Evolutionary conservation across 2,888 invertebrate genomes (phyloP), one percentile per base, ranked within the genome.

Genomic region (Octonoba sinensis): DNA sequence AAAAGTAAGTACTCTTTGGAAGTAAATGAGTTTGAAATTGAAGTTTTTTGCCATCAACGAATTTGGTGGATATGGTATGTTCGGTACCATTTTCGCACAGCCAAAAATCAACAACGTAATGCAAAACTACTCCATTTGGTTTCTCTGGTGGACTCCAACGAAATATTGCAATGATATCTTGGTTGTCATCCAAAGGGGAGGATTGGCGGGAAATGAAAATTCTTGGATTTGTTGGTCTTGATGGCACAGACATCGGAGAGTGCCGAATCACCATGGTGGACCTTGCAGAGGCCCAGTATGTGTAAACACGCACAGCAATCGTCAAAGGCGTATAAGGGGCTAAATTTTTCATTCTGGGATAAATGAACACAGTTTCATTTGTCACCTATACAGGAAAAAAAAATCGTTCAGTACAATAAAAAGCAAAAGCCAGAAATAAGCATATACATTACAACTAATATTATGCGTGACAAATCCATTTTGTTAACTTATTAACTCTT

Each of bases 161-260:
- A 85, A 94, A 92, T 85, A 92, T 91, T 0, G 93, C 93, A 11
- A 91, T 91, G 3, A 92, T 89, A 18, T 85, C 84, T 57, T 76
- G 76, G 27, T 47, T 67, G 51, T n/a, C 22, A 46, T 87, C 85
- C 8, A 86, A 85, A 57, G 86, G 85, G 66, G 86, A 85, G 66
- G 87, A 87, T 49, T 87, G 87, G 81, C 87, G 91, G 16, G 91
- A 91, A 56, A 95, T 91, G 87, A 93, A 97, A 8, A 93, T 92
- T 59, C 96, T 90, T 0, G 94, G 91, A 72, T 92, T 91, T 0
- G 91, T 90, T 0, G 96, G 96, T 27, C 92, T 92, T 1, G 93
- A 92, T 0, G 96, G 96, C 24, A 92, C 92, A 13, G 95, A 94
- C 83, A 94, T 92, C 0, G 96, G 96, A 0, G 96, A 94, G 86